Base-by-base conservation (phyloP, 1,140 invertebrate species). In the Drosophila funebris region DNA sequence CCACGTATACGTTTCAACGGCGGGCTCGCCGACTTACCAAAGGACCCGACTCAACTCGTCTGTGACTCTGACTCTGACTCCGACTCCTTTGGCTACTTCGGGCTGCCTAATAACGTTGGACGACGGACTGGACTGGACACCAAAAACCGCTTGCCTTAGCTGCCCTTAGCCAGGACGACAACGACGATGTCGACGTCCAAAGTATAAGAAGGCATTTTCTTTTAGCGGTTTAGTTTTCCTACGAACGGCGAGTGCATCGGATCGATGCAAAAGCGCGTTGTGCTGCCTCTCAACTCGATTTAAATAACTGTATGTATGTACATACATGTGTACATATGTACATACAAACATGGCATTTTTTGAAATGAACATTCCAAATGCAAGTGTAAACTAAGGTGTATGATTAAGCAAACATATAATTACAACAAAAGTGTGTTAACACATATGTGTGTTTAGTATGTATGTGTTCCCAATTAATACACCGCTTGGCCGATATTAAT, bases 221-320 rank as follows among this genome's bases (percentile, higher is more conserved):
- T 78, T 50, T 61, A 37, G 64, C 61, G 85, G 77, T 85, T 87
- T 82, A 91, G 90, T 91, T 91, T 91, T 90, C 72, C 69, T 68
- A 74, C 73, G 82, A 87, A 91, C 90, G 79, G 76, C 90, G 72
- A 90, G 66, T 91, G 90, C 82, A 91, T 77, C 90, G 90, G 85
- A 89, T 90, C 89, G 78, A 90, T 89, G 84, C 85, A 63, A 89
- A 85, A 79, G 79, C 79, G 75, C 75, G 78, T 72, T 81, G 52
- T 50, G 61, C 57, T 64, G 73, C 56, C 66, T 68, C 57, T 46
- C 53, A 50, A 69, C 50, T 43, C 57, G 64, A 41, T 73, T 62
- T 62, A 62, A 62, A 69, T 56, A 73, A 57, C 31, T 69, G 44
- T 73, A 48, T 69, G 64, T 68, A 73, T 54, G 50, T 54, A 29